Evolutionary conservation across 2,113 vertebrate species (phyloP), one percentile per base, ranked within the genome.

Genomic region (Oryzias melastigma): DNA sequence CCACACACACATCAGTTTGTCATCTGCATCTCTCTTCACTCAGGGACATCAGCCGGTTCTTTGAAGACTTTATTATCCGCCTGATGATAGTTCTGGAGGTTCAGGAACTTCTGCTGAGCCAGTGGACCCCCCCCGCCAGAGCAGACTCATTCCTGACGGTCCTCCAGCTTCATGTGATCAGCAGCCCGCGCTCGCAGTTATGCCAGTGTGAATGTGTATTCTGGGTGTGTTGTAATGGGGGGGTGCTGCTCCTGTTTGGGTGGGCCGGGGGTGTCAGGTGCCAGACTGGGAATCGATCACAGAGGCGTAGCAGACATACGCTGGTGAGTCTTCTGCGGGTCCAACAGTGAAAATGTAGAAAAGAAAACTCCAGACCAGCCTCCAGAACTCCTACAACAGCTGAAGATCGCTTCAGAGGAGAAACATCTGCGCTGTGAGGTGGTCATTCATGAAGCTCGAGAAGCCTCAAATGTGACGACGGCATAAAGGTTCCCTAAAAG

Each of bases 171-270:
- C 61, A 70, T 70, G 66, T 68, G 82, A 73, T 69, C 65, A 8
- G 55, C 51, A 14, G 46, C 60, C 35, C 29, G n/a, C 50, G 56
- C 58, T 64, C 40, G 51, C 53, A 16, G 57, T 12, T 15, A 19
- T 46, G 46, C 43, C 43, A 17, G 43, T 6, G 47, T 3, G 47
- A 46, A 58, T 62, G 55, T 59, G 42, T 43, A 51, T 35, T 53
- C 18, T 52, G 45, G 24, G 45, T 44, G 59, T 46, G 49, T 8
- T 62, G 49, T 29, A 60, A 77, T 77, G 73, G 22, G 7, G 78
- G 77, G 43, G 76, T 85, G 76, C 44, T 80, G 55, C 79, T 71
- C 83, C 80, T 72, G 68, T 73, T 60, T 54, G 49, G 63, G 60
- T 45, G 77, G 57, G 71, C 56, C 56, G 69, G 51, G 53, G 69